Conservation (phyloP, 2,888 invertebrate species). For the Stenichneumon culpator region DNA sequence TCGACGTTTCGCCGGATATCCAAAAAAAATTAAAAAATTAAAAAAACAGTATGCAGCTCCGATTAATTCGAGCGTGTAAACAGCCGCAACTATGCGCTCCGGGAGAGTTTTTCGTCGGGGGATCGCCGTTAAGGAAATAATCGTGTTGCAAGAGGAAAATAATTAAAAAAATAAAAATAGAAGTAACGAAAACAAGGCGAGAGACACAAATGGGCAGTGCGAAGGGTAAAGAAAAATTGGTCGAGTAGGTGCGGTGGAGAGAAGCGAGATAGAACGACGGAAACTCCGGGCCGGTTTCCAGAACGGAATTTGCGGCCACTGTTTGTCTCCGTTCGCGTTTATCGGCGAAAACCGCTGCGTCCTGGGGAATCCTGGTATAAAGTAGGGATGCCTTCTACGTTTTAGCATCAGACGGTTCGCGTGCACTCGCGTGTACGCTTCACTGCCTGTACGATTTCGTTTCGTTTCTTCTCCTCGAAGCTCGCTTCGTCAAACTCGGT, state of each 20-base stretch:
- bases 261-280: constrained; percentile 10
- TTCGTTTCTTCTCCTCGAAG: neutral
- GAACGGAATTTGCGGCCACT: constrained; percentile 61
- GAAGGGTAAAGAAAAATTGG: constrained; percentile 7
- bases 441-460: constrained; percentile 13
- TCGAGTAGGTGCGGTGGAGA: neutral
- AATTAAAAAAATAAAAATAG: neutral
- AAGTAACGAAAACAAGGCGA: neutral
- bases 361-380: constrained; percentile 66
- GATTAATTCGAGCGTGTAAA: constrained; percentile 23
- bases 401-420: constrained; percentile 56
- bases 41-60: constrained; percentile 33
- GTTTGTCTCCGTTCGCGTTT: constrained; percentile 62
- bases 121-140: neutral
- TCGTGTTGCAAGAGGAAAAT: neutral
- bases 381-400: constrained; percentile 44
- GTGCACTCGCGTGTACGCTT: constrained; percentile 52
- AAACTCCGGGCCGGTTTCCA: constrained; percentile 17
- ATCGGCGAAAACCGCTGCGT: constrained; percentile 67
- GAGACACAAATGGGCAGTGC: neutral
- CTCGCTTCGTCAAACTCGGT: neutral
- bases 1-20: neutral
- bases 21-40: neutral
- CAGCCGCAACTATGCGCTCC: neutral
- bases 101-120: neutral